Base-by-base conservation (phyloP, 2,797 vertebrate genomes). In the Falco cherrug region DNA sequence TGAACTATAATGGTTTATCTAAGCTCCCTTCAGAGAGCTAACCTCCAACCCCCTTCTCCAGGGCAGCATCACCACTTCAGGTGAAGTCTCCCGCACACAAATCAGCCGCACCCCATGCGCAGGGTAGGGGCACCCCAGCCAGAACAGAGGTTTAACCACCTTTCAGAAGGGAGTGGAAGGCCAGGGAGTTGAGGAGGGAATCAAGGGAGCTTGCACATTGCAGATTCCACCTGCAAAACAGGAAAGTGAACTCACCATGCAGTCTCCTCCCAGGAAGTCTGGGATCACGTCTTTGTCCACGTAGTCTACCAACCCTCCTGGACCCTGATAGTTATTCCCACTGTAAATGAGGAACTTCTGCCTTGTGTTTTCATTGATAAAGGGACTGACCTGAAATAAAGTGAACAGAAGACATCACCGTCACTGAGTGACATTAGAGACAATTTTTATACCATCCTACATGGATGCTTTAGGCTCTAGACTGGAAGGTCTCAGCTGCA, bases 281-380 rank as follows among this genome's bases (percentile, higher is more conserved):
- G 98, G 98, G 91, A 98, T 98, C 74, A 98, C 97, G 0, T 98
- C 98, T 78, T 96, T 98, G 74, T 98, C 98, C 84, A 99, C 95
- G 1, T 99, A 98, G 90, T 98, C 98, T 3, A 98, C 95, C 10
- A 99, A 97, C 53, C 98, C 98, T 15, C 98, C 98, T 0, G 98
- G 97, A 29, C 98, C 98, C 88, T 98, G 98, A 64, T 98, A 99
- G 87, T 98, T 98, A 85, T 98, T 98, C 61, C 98, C 98, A 10
- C 98, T 98, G 90, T 98, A 99, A 90, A 98, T 98, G 19, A 99
- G 98, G 93, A 99, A 99, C 74, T 99, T 99, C 92, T 97, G 97
- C 39, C 98, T 95, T 6, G 98, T 98, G 95, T 98, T 98, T 80
- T 99, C 98, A 1, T 98, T 98, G 96, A 99, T 99, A 91, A 99